Evolutionary conservation across 30 jellyfish, hydroid and myxozoan genomes (phyloP).

Genomic region (Nemopilema nomurai): DNA sequence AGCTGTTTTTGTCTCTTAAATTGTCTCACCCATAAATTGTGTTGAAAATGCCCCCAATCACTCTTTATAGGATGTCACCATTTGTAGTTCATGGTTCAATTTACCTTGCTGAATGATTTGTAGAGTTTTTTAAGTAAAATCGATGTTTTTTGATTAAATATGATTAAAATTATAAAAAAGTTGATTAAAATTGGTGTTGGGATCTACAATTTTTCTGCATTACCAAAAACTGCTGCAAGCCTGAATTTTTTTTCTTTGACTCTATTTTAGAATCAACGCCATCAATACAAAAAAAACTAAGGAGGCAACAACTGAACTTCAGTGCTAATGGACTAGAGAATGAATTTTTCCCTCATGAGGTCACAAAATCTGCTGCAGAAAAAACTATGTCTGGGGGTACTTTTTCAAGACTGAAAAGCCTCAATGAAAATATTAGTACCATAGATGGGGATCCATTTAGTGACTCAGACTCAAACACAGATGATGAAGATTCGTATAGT

Average conservation of each 20-base stretch:
- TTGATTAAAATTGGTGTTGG: not conserved
- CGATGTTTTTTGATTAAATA: not conserved
- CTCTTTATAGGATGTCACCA: constrained; percentile 3
- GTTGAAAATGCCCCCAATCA: not conserved
- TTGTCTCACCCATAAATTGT: not conserved
- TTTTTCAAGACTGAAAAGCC: constrained; percentile 13
- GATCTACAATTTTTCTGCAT: not conserved
- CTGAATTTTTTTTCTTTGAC: not conserved
- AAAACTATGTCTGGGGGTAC: not conserved
- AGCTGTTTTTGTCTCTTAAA: not conserved
- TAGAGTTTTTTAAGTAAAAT: not conserved
- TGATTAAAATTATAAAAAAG: not conserved
- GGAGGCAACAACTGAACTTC: constrained; percentile 21
- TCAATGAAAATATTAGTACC: constrained; percentile 6
- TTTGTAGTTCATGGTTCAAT: constrained; percentile 1
- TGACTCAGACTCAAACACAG: constrained; percentile 17
- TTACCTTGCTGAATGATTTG: not conserved
- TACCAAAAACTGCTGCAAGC: not conserved
- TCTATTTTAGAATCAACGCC: constrained; percentile 10
- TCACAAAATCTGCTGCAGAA: not conserved
- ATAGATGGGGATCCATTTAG: constrained; percentile 10
- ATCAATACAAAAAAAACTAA: constrained; percentile 3
- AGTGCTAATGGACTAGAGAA: constrained; percentile 4
- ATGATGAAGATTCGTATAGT: not conserved
- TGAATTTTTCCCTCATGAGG: not conserved